Base-by-base conservation (phyloP, 2,888 invertebrate species). In the Stenurella melanura region DNA sequence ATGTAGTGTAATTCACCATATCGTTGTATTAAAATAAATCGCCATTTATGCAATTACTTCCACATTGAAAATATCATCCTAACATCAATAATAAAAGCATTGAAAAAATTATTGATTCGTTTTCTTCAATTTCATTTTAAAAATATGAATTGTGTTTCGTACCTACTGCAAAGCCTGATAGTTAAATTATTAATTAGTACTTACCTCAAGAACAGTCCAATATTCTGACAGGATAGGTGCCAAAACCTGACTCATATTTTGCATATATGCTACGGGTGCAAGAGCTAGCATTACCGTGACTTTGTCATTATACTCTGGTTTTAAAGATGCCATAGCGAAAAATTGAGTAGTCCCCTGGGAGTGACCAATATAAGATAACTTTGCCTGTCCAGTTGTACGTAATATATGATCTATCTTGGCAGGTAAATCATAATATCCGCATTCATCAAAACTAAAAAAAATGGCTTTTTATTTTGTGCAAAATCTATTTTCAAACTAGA, bases 281-380 rank as follows among this genome's bases (percentile, higher is more conserved):
- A 94, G 84, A 0, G 92, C 92, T 78, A 93, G 92, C 92, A 93
- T 93, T 0, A 92, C 90, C 66, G 90, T 90, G 2, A 95, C 90
- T 87, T 93, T 94, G 0, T 89, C 85, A 83, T 93, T 93, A 81
- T 93, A 94, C 54, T 92, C 91, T 0, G 94, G 93, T 15, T 89
- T 88, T 64, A 92, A 89, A 0, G 93, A 91, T 26, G 90, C 90
- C 92, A 94, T 90, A 0, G 93, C 92, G 84, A 92, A 94, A 86
- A 93, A 94, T 1, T 90, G 84, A 0, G 93, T 93, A 0, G 93
- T 92, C 4, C 95, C 96, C 80, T 81, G 74, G 21, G 79, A 79
- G 60, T 96, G 95, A 0, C 96, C 96, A 0, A 95, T 89, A 85
- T 95, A 96, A 83, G 93, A 93, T 0, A 96, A 83, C 63, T 72